These are phyloP conservation scores for Pterocles burchelli DNA, from an alignment of 2,113 vertebrate species.

Conservation along the genomic window DNA sequence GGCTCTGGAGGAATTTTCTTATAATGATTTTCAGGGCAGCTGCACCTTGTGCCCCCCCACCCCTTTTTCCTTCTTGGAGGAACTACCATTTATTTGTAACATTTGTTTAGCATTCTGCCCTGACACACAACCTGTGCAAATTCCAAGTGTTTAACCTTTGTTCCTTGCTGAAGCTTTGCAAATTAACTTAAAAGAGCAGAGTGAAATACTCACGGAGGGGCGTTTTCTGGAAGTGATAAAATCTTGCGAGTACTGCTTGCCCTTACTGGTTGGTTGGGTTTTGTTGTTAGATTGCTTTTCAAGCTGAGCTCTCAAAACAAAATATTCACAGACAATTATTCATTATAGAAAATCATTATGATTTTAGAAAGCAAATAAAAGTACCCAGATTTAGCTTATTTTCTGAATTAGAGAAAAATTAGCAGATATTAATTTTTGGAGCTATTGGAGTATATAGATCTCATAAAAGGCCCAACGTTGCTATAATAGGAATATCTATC, in stretches of 20 bases:
- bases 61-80: not conserved
- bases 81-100: not conserved
- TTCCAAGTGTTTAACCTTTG: slow-evolving; percentile 35
- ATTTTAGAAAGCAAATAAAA: not conserved
- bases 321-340: not conserved
- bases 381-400: not conserved
- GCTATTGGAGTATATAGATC: not conserved
- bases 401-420: not conserved
- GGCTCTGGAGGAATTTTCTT: not conserved
- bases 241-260: slow-evolving; percentile 2
- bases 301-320: not conserved
- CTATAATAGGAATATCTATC: not conserved
- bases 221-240: slow-evolving; percentile 7
- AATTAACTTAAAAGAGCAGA: slow-evolving; percentile 39
- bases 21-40: not conserved
- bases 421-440: not conserved
- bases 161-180: not conserved
- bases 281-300: slow-evolving; percentile 21
- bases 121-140: slow-evolving; percentile 13
- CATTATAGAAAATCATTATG: not conserved
- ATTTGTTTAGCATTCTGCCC: not conserved
- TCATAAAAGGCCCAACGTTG: not conserved
- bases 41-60: accelerated
- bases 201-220: not conserved
- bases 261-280: slow-evolving; percentile 33